These are phyloP conservation scores for Cinclus cinclus DNA, from an alignment of 2,113 vertebrate species.

Conservation along the genomic window DNA sequence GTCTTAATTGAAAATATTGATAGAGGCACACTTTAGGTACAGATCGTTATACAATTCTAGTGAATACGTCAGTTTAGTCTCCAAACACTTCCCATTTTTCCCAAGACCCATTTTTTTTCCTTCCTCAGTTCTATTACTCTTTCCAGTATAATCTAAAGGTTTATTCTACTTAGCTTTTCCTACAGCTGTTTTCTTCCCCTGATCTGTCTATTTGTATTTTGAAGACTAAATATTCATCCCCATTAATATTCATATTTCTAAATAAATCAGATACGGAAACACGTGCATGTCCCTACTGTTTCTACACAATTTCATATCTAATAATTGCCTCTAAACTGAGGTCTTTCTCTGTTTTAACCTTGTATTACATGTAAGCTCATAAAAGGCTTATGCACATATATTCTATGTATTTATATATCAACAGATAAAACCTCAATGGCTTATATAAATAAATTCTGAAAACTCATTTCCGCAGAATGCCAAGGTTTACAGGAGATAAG, in stretches of 20 bases:
- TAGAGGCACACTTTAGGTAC: background rate
- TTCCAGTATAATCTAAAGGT: background rate
- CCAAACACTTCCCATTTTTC: background rate
- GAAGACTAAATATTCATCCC: background rate
- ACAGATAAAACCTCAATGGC: background rate
- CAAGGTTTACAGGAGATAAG: background rate
- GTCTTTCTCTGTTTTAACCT: background rate
- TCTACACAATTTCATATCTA: background rate
- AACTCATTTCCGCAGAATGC: background rate
- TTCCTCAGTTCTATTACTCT: background rate
- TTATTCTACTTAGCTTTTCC: background rate
- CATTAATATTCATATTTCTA: background rate
- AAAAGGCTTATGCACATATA: background rate
- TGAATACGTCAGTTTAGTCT: background rate
- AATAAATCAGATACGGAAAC: background rate
- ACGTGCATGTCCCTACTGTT: background rate
- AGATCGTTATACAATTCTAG: background rate
- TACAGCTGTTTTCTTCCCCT: background rate
- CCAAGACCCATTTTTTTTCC: background rate
- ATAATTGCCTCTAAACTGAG: background rate
- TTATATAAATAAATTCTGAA: background rate
- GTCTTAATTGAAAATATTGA: constrained; percentile 51
- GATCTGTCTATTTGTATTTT: background rate
- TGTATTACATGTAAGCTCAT: background rate
- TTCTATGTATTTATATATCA: background rate